Evolutionary conservation across 2,888 invertebrate species (phyloP).

Genomic region (Drepanosiphum platanoidis): DNA sequence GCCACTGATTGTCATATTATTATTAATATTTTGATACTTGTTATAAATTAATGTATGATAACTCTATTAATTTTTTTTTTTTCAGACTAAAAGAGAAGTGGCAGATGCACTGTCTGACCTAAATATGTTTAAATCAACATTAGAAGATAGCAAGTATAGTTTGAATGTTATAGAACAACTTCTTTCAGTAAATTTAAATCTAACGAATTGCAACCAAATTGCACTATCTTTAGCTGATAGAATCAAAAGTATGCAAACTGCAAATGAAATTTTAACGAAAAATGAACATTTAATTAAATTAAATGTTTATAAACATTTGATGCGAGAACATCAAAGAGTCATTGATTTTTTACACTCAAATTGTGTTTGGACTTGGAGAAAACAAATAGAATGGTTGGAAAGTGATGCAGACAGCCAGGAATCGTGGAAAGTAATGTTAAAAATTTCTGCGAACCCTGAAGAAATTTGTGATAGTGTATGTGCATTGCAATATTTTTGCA

Average conservation of each 20-base stretch:
- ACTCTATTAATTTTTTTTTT: conserved; percentile 30
- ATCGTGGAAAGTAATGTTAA: conserved; percentile 67
- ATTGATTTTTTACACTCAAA: conserved; percentile 46
- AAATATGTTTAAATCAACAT: conserved; percentile 70
- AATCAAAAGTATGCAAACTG: conserved; percentile 67
- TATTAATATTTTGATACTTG: neutral
- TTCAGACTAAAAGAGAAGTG: conserved; percentile 72
- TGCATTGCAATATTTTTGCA: conserved; percentile 67
- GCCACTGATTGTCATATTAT: too few relatives aligned
- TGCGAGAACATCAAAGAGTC: conserved; percentile 52
- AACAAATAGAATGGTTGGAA: conserved; percentile 62
- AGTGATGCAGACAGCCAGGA: conserved; percentile 46
- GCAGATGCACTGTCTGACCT: conserved; percentile 73
- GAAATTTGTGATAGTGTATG: conserved; percentile 66
- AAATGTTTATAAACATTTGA: conserved; percentile 68
- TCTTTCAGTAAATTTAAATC: conserved; percentile 67
- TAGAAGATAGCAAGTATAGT: conserved; percentile 73
- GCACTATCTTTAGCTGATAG: conserved; percentile 32
- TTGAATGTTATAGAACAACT: conserved; percentile 69
- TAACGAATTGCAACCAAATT: conserved; percentile 66
- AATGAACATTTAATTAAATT: conserved; percentile 70
- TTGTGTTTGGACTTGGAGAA: conserved; percentile 62
- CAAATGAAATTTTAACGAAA: conserved; percentile 66
- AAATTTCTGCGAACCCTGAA: conserved; percentile 67
- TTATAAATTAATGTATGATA: neutral